A percentile compares a stretch with the other conserved stretches of the same genome.
These are phyloP conservation scores for Anaspis maculata DNA, from an alignment of 2,888 invertebrate species.

Conservation along the genomic window DNA sequence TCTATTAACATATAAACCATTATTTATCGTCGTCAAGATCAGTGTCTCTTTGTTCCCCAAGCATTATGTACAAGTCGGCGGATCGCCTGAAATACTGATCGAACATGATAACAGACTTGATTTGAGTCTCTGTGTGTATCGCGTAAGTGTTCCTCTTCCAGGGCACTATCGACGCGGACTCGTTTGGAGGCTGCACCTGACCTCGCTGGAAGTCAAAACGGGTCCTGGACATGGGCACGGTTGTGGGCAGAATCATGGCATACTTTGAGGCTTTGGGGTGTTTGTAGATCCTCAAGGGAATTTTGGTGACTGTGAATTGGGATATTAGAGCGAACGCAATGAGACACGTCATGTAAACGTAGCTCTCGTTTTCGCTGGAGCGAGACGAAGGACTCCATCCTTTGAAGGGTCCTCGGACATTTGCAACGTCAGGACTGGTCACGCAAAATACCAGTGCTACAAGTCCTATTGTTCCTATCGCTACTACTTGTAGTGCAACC, in stretches of 20 bases:
- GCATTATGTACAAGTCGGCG: constrained; percentile 37
- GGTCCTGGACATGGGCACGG: too few relatives aligned
- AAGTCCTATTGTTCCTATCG: constrained; percentile 18
- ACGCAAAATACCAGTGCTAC: constrained; percentile 16
- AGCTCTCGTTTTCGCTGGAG: background rate
- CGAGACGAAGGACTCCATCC: constrained; percentile 8
- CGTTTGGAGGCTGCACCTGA: too few relatives aligned
- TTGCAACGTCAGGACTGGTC: constrained; percentile 6
- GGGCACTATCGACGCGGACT: too few relatives aligned
- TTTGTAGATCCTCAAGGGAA: background rate
- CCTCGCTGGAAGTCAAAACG: too few relatives aligned
- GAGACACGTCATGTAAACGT: background rate
- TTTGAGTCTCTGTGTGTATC: constrained; percentile 9
- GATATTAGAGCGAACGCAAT: background rate
- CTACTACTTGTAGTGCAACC: constrained; percentile 23
- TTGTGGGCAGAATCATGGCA: background rate
- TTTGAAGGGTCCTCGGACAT: constrained; percentile 3
- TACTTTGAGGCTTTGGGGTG: background rate
- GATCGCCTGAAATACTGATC: constrained; percentile 34
- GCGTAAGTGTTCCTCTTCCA: background rate
- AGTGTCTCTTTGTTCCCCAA: constrained; percentile 30
- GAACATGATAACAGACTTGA: constrained; percentile 23
- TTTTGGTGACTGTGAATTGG: background rate
- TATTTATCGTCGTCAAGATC: constrained; percentile 19
- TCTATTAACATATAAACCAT: too few relatives aligned